phyloP scores from a whole-genome alignment of 2,888 invertebrate species.

The Fragum sueziense region DNA sequence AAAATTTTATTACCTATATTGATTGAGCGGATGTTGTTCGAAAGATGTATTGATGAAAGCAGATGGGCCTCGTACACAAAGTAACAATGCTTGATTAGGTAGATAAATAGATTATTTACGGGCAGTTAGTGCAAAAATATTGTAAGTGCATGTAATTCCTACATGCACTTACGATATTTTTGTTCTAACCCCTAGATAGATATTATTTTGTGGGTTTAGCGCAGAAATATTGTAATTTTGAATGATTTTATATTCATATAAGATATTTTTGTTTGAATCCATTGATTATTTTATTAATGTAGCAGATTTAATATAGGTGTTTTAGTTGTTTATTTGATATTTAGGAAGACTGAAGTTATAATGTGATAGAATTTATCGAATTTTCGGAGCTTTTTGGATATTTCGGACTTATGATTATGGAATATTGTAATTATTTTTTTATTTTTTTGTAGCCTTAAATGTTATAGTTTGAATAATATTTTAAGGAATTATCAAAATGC shows the following conservation, averaged over 20 bases:
- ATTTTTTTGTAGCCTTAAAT: too few relatives aligned
- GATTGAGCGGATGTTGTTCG: constrained; percentile 12
- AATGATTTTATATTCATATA: neutral
- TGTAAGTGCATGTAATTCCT: too few relatives aligned
- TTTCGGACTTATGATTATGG: neutral
- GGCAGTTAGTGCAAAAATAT: too few relatives aligned
- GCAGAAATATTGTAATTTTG: too few relatives aligned
- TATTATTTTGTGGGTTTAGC: too few relatives aligned
- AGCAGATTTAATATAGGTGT: neutral
- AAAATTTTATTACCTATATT: constrained; percentile 18
- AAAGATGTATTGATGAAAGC: neutral
- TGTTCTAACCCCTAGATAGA: too few relatives aligned
- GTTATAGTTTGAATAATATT: too few relatives aligned
- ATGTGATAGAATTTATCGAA: neutral
- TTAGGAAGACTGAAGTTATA: neutral
- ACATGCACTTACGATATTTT: too few relatives aligned
- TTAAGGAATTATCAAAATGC: too few relatives aligned
- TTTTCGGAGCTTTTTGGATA: too few relatives aligned
- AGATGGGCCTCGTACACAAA: neutral
- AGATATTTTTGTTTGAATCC: neutral
- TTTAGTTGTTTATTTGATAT: neutral
- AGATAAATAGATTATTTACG: constrained; percentile 8
- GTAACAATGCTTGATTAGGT: constrained; percentile 13
- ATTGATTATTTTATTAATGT: neutral
- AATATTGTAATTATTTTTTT: neutral